A percentile compares a stretch with the other conserved stretches of the same genome.
These are phyloP conservation scores for Cheilosia vulpina DNA, from an alignment of 2,888 invertebrate genomes.

Conservation along the genomic window DNA sequence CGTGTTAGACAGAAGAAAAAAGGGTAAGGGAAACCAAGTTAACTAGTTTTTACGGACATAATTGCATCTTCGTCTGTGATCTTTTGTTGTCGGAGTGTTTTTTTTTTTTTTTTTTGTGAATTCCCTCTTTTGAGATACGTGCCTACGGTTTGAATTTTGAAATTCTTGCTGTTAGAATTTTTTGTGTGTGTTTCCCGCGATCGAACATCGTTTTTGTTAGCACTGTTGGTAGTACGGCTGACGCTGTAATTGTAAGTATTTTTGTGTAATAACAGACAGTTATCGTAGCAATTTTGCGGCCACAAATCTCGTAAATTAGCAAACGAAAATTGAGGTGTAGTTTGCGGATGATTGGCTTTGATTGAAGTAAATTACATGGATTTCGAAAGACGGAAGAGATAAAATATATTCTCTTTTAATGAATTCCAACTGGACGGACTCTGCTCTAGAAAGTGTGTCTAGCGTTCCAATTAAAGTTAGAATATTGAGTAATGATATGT, in stretches of 20 bases:
- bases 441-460: too few relatives aligned
- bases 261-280: too few relatives aligned
- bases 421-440: not conserved
- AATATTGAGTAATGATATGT: not conserved
- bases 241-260: constrained; percentile 44
- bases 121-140: constrained; percentile 1
- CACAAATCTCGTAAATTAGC: constrained; percentile 30
- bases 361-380: constrained; percentile 59
- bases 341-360: constrained; percentile 59
- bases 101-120: not conserved
- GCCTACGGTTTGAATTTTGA: not conserved
- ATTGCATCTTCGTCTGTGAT: constrained; percentile 19
- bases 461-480: not conserved
- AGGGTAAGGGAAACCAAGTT: constrained; percentile 21
- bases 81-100: constrained; percentile 24
- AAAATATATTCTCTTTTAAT: not conserved
- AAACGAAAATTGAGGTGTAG: constrained; percentile 41
- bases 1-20: constrained; percentile 8
- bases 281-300: not conserved
- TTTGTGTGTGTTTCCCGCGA: constrained; percentile 20
- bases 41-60: constrained; percentile 21
- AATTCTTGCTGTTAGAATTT: not conserved
- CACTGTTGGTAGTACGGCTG: constrained; percentile 39
- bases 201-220: constrained; percentile 21
- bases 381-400: constrained; percentile 22